A percentile compares a stretch with the other conserved stretches of the same genome.
phyloP scores from a whole-genome alignment of 2,888 invertebrate species.

The Hartigia nigra region DNA sequence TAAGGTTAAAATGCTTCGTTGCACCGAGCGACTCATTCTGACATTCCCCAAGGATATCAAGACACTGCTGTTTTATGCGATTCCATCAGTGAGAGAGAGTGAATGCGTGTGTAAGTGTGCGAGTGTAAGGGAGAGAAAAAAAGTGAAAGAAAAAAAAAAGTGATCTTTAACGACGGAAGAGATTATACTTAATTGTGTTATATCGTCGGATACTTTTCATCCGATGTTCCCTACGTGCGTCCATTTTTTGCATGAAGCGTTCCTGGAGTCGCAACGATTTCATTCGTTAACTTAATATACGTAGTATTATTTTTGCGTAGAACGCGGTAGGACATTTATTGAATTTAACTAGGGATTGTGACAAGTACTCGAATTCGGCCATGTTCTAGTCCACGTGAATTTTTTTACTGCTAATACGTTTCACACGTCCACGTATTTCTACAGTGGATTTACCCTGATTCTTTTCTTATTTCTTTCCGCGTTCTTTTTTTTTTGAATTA shows the following conservation, averaged over 20 bases:
- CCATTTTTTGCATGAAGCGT: not conserved
- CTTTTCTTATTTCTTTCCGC: not conserved
- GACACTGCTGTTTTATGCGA: not conserved
- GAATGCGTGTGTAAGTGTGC: not conserved
- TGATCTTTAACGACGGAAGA: not conserved
- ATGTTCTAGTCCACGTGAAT: constrained; percentile 43
- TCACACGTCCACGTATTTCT: not conserved
- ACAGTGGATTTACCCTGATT: not conserved
- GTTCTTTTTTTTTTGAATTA: not conserved
- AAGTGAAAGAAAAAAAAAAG: not conserved
- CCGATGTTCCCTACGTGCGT: not conserved
- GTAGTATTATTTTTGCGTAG: not conserved
- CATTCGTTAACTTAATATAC: not conserved
- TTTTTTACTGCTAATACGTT: constrained; percentile 20
- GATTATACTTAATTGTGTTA: not conserved
- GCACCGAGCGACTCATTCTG: constrained; percentile 31
- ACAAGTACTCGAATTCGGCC: constrained; percentile 35
- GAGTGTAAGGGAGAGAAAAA: not conserved
- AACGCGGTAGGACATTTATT: not conserved
- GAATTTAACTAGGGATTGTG: constrained; percentile 17
- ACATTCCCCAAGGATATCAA: constrained; percentile 37
- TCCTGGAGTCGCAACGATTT: not conserved
- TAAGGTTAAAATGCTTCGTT: not conserved
- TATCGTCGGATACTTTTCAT: not conserved
- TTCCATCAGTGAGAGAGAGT: not conserved